Evolutionary conservation across 2,797 vertebrate genomes (phyloP).

Genomic region (Coregonus suidteri): DNA sequence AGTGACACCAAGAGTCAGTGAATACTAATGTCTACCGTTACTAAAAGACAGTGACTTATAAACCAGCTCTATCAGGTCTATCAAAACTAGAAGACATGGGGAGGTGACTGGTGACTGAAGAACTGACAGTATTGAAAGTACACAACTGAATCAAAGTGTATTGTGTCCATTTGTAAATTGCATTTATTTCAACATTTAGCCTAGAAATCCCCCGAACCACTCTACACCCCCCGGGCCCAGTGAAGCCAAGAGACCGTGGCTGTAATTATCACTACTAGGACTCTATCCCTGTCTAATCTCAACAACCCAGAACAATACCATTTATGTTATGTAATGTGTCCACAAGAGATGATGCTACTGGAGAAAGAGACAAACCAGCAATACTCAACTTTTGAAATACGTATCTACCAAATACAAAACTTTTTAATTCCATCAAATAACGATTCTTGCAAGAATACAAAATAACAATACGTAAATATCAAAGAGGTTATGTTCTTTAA

Average conservation of each 20-base stretch:
- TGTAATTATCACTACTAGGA: too few relatives aligned
- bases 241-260: too few relatives aligned
- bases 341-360: too few relatives aligned
- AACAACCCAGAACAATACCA: too few relatives aligned
- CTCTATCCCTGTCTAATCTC: too few relatives aligned
- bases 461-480: conserved; percentile 70
- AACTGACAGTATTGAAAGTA: not conserved
- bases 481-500: conserved; percentile 61
- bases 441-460: conserved; percentile 51
- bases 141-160: not conserved
- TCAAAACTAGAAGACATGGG: conserved; percentile 41
- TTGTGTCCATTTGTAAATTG: too few relatives aligned
- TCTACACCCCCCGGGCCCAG: too few relatives aligned
- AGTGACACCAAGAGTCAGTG: conserved; percentile 14
- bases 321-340: too few relatives aligned
- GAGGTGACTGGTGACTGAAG: not conserved
- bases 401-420: conserved; percentile 27
- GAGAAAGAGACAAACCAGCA: too few relatives aligned
- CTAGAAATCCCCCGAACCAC: too few relatives aligned
- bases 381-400: not conserved
- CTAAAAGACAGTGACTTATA: conserved; percentile 1
- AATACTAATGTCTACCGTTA: conserved; percentile 41
- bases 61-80: not conserved
- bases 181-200: too few relatives aligned
- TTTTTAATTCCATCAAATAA: conserved; percentile 67